Percentiles rank a stretch among this genome's conserved stretches.
phyloP scores from a whole-genome alignment of 2,113 vertebrate species.

The Neopipo cinnamomea region DNA sequence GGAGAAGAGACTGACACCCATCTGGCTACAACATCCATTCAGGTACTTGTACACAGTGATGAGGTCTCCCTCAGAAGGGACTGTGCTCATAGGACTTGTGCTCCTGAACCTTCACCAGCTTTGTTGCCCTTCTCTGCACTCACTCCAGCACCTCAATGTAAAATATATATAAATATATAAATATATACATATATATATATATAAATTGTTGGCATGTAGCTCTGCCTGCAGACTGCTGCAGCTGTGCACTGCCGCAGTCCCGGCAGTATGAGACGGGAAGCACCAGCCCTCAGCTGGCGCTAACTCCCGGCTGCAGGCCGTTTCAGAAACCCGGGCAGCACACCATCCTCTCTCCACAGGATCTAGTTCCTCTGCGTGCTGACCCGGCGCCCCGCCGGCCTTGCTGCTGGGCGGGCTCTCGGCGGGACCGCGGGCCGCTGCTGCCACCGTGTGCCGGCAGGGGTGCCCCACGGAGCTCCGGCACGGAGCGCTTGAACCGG shows the following conservation, averaged over 20 bases:
- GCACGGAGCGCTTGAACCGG: slow-evolving; percentile 56
- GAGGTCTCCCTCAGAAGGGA: not conserved
- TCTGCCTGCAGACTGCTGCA: not conserved
- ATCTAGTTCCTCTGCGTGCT: not conserved
- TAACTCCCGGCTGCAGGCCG: rapidly evolving
- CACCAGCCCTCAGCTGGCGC: not conserved
- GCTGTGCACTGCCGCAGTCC: rapidly evolving
- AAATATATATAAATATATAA: too few species aligned
- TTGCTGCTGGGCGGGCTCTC: not conserved
- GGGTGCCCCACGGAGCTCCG: not conserved
- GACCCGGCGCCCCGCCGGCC: not conserved
- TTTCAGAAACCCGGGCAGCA: not conserved
- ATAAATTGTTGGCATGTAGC: too few species aligned
- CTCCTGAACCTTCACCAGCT: not conserved
- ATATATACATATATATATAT: too few species aligned
- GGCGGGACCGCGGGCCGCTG: not conserved
- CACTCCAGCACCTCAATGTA: too few species aligned
- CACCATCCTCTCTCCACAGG: rapidly evolving
- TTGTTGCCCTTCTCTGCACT: not conserved
- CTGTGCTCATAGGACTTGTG: not conserved
- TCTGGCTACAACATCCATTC: rapidly evolving
- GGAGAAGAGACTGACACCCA: rapidly evolving
- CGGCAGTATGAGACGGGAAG: rapidly evolving
- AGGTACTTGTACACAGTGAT: rapidly evolving
- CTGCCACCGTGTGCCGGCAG: slow-evolving; percentile 33